Evolutionary conservation across 2,888 invertebrate species (phyloP).

Genomic region (Lasioglossum malachurum): DNA sequence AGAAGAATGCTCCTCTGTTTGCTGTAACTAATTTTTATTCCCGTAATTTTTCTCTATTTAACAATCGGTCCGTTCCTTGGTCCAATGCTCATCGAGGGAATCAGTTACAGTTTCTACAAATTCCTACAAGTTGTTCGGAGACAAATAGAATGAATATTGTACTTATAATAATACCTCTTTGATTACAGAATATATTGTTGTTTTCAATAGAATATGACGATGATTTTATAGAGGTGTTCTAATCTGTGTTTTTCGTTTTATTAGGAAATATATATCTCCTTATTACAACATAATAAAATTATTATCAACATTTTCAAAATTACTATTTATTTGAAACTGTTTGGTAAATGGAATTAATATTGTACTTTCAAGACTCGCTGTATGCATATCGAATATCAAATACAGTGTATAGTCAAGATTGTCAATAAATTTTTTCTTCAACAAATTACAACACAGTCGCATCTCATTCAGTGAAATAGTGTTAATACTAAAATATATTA

Average conservation of each 20-base stretch:
- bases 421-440: background rate
- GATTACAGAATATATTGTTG: background rate
- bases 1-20: conserved; percentile 14
- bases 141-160: background rate
- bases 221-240: no score
- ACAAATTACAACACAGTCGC: background rate
- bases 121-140: no score
- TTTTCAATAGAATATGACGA: background rate
- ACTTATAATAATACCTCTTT: background rate
- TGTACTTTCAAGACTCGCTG: background rate
- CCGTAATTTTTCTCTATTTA: background rate
- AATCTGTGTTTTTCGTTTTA: no score
- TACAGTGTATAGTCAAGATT: background rate
- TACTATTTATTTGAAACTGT: no score
- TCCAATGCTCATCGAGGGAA: background rate
- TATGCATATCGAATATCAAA: background rate
- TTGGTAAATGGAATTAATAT: no score
- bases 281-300: no score
- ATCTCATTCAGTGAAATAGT: background rate
- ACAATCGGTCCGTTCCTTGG: background rate
- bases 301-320: no score
- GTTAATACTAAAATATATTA: background rate
- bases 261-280: no score
- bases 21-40: conserved; percentile 28
- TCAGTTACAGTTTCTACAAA: no score